Evolutionary conservation across 1,140 invertebrate genomes (phyloP).

Genomic region (Leptoteleia sp.): DNA sequence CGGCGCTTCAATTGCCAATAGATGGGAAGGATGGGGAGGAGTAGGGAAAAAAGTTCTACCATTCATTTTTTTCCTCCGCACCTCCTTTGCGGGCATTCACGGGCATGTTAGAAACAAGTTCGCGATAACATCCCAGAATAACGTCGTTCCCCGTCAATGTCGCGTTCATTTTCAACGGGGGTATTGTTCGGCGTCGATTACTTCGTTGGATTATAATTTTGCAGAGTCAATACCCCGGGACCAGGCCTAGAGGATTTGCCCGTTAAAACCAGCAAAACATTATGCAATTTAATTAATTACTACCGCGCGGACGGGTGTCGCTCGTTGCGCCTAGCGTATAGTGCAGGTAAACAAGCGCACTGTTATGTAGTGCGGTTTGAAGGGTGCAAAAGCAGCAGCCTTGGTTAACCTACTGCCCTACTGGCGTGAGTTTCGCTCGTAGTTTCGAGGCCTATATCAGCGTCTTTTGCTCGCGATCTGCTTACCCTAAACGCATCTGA

Average conservation of each 20-base stretch:
- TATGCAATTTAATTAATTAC: constrained; percentile 51
- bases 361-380: constrained; percentile 63
- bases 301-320: constrained; percentile 16
- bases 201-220: constrained; percentile 7
- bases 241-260: too few species aligned
- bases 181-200: constrained; percentile 6
- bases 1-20: constrained; percentile 38
- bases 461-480: constrained; percentile 36
- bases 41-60: too few species aligned
- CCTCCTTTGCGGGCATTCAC: constrained; percentile 30
- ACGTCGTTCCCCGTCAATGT: constrained; percentile 5
- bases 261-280: constrained; percentile 16
- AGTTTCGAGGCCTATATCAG: constrained; percentile 61
- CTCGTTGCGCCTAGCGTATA: constrained; percentile 31
- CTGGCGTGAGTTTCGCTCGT: constrained; percentile 72
- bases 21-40: too few species aligned
- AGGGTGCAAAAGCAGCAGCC: constrained; percentile 73
- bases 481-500: neutral
- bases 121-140: too few species aligned
- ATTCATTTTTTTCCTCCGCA: too few species aligned
- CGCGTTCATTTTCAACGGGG: constrained; percentile 26
- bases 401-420: constrained; percentile 81
- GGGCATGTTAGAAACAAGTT: too few species aligned
- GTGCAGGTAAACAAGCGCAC: constrained; percentile 59
- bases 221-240: constrained; percentile 1